Base-by-base conservation (phyloP, 2,888 invertebrate species). In the Amiota minor region DNA sequence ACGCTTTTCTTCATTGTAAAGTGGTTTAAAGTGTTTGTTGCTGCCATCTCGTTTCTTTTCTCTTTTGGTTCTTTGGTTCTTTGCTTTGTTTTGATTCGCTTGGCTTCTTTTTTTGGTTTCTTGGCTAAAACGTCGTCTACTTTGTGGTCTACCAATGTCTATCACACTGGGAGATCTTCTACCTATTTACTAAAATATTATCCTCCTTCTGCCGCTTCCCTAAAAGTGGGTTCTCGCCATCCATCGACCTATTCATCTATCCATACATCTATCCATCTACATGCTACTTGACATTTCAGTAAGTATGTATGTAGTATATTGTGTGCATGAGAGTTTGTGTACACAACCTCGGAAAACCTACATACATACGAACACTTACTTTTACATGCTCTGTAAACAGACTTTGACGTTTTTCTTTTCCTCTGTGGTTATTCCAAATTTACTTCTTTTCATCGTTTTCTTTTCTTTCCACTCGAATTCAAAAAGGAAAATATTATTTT, bases 251-350 rank as follows among this genome's bases (percentile, higher is more conserved):
- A 35, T 6, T 6, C 6, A 35, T 35, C 35, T 8, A 6, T 35
- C 35, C 35, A 35, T 35, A 3, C 35, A 35, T 35, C 35, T 35
- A 35, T 35, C 35, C 35, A 35, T 35, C 35, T 35, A 35, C 6
- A 35, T 82, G 80, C 84, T 82, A 81, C 85, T 83, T 85, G 83
- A 83, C 82, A 83, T 83, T 85, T 83, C 79, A 77, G 59, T 74
- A 74, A 72, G 76, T 84, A 83, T 84, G 82, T 84, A 75, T 83
- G 77, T 81, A n/a, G n/a, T n/a, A n/a, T n/a, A n/a, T n/a, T n/a
- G 82, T 76, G 23, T 75, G 74, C 74, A 59, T 77, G 71, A 72
- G 69, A 65, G 50, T 50, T 53, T 72, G 71, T 72, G 50, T 35
- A 72, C 62, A 72, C 49, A 70, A 61, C 70, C 70, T 70, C 79